Evolutionary conservation across 2,113 vertebrate genomes (phyloP).

Genomic region (Sisor rabdophorus): DNA sequence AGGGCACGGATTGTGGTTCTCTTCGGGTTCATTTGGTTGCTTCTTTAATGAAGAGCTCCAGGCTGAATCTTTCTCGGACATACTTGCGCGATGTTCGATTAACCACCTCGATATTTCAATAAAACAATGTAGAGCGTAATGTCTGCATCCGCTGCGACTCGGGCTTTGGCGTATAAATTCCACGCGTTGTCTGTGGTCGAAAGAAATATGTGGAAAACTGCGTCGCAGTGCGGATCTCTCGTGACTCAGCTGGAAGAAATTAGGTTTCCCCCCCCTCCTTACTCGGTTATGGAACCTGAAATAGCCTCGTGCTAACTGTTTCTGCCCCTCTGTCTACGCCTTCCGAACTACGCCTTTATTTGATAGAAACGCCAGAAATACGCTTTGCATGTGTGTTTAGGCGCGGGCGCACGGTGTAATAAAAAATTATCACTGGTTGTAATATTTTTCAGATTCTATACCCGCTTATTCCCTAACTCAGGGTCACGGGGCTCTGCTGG

Average conservation of each 20-base stretch:
- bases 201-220: background rate
- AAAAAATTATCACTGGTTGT: too few species aligned
- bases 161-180: background rate
- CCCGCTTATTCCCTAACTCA: too few species aligned
- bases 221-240: constrained; percentile 33
- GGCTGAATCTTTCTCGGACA: constrained; percentile 17
- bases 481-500: too few species aligned
- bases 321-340: background rate
- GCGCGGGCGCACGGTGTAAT: too few species aligned
- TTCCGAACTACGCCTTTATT: background rate
- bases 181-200: too few species aligned
- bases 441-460: too few species aligned
- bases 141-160: background rate
- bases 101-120: background rate
- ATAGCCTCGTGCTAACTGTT: background rate
- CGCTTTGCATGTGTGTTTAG: background rate
- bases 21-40: constrained; percentile 30
- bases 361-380: background rate
- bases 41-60: constrained; percentile 17
- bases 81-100: background rate
- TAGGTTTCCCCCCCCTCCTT: constrained; percentile 7
- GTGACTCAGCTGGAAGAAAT: constrained; percentile 38
- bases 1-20: constrained; percentile 29
- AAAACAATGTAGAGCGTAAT: background rate
- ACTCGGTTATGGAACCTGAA: background rate